These are phyloP conservation scores for Gnathonemus longibarbis DNA, from an alignment of 2,113 vertebrate genomes.

Conservation along the genomic window DNA sequence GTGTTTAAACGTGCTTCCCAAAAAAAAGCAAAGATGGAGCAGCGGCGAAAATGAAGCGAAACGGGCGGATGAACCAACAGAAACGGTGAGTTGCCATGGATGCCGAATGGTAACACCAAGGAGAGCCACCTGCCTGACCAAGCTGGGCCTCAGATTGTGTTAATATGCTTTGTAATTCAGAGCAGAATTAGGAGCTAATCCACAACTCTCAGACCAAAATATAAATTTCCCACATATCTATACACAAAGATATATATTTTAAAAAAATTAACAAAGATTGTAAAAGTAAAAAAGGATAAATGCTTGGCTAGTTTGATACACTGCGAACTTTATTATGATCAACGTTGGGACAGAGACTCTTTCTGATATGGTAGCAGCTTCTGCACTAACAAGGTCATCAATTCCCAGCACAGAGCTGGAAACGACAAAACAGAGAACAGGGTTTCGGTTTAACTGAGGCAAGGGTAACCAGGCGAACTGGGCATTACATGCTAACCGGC, in stretches of 20 bases:
- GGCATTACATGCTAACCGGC: not conserved
- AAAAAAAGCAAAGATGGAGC: not conserved
- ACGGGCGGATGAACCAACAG: not conserved
- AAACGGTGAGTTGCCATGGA: not conserved
- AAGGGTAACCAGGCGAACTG: not conserved
- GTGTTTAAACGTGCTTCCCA: not conserved
- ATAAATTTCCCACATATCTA: not conserved
- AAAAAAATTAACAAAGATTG: not conserved
- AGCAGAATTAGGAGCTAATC: not conserved
- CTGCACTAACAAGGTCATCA: not conserved
- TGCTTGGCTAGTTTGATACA: not conserved
- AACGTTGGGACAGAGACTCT: not conserved
- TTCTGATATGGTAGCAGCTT: not conserved
- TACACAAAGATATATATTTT: not conserved
- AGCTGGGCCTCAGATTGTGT: not conserved
- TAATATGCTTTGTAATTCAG: not conserved
- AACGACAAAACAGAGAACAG: not conserved
- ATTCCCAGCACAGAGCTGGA: not conserved
- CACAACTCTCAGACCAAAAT: not conserved
- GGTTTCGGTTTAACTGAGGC: not conserved
- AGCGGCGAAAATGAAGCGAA: not conserved
- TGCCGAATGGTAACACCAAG: not conserved
- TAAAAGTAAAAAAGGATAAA: constrained; percentile 1
- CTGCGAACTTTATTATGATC: not conserved
- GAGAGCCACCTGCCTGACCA: not conserved